These are phyloP conservation scores for Melanotaenia boesemani DNA, from an alignment of 2,797 vertebrate genomes.

Conservation along the genomic window DNA sequence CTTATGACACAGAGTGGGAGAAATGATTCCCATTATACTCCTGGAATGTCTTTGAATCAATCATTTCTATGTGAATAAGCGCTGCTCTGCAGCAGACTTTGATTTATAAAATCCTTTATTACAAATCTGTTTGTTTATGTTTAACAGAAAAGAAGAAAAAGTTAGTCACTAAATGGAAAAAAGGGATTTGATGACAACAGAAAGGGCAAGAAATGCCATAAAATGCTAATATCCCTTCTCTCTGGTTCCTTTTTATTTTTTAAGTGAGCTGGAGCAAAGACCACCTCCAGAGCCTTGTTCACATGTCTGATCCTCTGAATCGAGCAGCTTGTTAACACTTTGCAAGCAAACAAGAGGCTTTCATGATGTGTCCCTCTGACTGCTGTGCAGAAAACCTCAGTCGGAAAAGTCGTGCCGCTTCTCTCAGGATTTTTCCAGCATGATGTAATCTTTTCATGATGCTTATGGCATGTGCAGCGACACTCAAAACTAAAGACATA, in stretches of 20 bases:
- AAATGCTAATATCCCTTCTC: slow-evolving; percentile 11
- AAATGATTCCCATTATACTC: slow-evolving; percentile 77
- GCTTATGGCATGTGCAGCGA: slow-evolving; percentile 41
- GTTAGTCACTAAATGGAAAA: not conserved
- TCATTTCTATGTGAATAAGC: slow-evolving; percentile 52
- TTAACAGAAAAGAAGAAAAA: not conserved
- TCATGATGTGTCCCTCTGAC: slow-evolving; percentile 62
- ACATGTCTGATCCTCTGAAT: slow-evolving; percentile 53
- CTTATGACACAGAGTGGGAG: slow-evolving; percentile 83
- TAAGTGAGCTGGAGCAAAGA: slow-evolving; percentile 24
- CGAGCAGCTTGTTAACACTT: slow-evolving; percentile 52
- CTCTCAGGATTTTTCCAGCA: slow-evolving; percentile 61
- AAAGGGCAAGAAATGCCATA: not conserved
- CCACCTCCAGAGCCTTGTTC: slow-evolving; percentile 55
- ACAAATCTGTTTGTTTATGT: slow-evolving; percentile 23
- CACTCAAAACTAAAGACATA: slow-evolving; percentile 61
- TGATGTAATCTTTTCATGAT: slow-evolving; percentile 73
- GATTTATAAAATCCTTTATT: slow-evolving; percentile 17
- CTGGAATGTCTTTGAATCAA: slow-evolving; percentile 82
- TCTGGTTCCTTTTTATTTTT: slow-evolving; percentile 24
- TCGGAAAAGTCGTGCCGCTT: slow-evolving; percentile 54
- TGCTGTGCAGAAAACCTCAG: slow-evolving; percentile 64
- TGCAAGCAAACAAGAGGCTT: slow-evolving; percentile 68
- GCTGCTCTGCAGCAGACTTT: slow-evolving; percentile 27
- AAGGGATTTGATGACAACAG: not conserved